Conservation (phyloP, 2,888 invertebrate species). For the Erpobdella octoculata region DNA sequence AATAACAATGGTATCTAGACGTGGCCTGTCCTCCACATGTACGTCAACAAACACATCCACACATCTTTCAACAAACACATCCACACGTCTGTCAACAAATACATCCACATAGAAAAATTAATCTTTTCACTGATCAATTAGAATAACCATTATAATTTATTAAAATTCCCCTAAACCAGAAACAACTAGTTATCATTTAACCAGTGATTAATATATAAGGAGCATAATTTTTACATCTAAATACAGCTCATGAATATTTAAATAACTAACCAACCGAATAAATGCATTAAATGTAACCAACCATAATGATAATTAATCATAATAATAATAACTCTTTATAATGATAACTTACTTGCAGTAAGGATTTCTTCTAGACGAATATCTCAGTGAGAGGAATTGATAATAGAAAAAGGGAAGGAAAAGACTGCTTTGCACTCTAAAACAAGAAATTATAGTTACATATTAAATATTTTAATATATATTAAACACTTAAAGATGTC, state of each 20-base stretch:
- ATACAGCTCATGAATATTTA: background rate
- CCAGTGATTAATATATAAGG: background rate
- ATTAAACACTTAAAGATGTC: too few relatives aligned
- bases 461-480: background rate
- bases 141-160: too few relatives aligned
- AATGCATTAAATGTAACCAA: too few relatives aligned
- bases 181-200: background rate
- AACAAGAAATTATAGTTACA: background rate
- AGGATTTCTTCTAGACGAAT: constrained; percentile 88
- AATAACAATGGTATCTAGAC: background rate
- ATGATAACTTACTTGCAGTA: constrained; percentile 67
- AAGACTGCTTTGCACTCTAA: constrained; percentile 78
- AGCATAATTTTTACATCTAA: background rate
- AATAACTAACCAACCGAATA: too few relatives aligned
- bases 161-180: too few relatives aligned
- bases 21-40: background rate
- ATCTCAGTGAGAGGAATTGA: constrained; percentile 84
- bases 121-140: too few relatives aligned
- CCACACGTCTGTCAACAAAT: too few relatives aligned
- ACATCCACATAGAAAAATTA: too few relatives aligned
- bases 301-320: too few relatives aligned
- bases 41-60: too few relatives aligned
- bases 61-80: too few relatives aligned
- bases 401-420: constrained; percentile 92
- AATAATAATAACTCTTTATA: background rate